Evolutionary conservation across 1,140 invertebrate species (phyloP), one percentile per base, ranked within the genome.

Genomic region (Delia radicum): DNA sequence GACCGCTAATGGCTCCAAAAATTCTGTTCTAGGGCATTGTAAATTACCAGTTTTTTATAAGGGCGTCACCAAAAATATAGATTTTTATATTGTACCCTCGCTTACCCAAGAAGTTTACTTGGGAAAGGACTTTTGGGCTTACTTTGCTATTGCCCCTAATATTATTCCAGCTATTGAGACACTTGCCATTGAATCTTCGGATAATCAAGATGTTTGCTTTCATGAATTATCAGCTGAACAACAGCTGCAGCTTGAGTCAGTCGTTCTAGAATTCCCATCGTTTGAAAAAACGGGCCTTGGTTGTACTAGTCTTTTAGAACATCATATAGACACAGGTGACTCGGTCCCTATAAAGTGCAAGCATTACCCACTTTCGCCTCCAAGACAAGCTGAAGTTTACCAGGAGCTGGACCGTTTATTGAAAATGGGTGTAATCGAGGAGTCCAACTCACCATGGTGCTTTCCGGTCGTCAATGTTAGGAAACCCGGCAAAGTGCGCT

Each of bases 311-410:
- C 27, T 75, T 26, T 48, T 71, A 15, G 61, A 65, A 42, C 31
- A 74, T 26, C 8, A 26, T 37, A 74, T 74, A 37, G 73, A 74
- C 62, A 65, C 62, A 10, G 62, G 62, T 13, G 62, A 65, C 15
- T 13, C 62, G 3, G 15, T n/a, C 2, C 62, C 62, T 12, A 24
- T 29, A 24, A 65, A 65, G 62, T 10, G 10, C 13, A 65, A 65
- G 15, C 62, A 65, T 15, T 65, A 65, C 15, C 62, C 62, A 2
- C 28, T 65, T 27, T 65, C 62, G 6, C 62, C 62, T 27, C 62
- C 62, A 4, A 65, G 62, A 65, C 62, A 65, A 65, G 26, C 26
- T 8, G 63, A 67, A 67, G 63, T 31, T 2, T 67, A 67, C 26
- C 6, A 28, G 10, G 63, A 67, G 18, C 26, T 67, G n/a, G 63